A percentile compares a stretch with the other conserved stretches of the same genome.
phyloP scores from a whole-genome alignment of 2,797 vertebrate species.

The Limnodromus scolopaceus region DNA sequence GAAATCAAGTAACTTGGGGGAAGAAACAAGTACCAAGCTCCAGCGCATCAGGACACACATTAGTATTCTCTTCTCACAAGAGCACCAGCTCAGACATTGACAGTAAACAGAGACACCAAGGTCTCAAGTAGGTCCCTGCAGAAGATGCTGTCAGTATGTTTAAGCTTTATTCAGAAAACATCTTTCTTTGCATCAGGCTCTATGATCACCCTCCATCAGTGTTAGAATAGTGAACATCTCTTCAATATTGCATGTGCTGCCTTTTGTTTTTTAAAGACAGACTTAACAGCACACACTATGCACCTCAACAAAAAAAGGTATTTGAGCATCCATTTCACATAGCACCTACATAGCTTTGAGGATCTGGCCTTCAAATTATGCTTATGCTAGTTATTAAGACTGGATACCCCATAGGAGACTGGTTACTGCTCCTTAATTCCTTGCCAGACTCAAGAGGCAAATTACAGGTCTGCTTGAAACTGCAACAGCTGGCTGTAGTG shows the following conservation, averaged over 20 bases:
- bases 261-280: background rate
- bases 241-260: background rate
- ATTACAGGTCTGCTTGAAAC: background rate
- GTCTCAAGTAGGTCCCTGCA: background rate
- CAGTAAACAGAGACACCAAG: background rate
- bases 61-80: background rate
- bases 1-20: background rate
- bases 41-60: background rate
- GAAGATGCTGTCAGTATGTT: background rate
- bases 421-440: background rate
- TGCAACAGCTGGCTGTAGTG: background rate
- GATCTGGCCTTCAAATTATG: background rate
- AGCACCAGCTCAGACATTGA: background rate
- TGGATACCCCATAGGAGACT: background rate
- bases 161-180: background rate
- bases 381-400: background rate
- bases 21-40: background rate
- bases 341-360: background rate
- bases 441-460: background rate
- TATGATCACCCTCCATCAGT: background rate
- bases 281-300: background rate
- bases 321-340: background rate
- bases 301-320: background rate
- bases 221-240: background rate
- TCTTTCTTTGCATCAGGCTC: background rate